phyloP scores from a whole-genome alignment of 2,113 vertebrate species.

The Tiliqua scincoides region DNA sequence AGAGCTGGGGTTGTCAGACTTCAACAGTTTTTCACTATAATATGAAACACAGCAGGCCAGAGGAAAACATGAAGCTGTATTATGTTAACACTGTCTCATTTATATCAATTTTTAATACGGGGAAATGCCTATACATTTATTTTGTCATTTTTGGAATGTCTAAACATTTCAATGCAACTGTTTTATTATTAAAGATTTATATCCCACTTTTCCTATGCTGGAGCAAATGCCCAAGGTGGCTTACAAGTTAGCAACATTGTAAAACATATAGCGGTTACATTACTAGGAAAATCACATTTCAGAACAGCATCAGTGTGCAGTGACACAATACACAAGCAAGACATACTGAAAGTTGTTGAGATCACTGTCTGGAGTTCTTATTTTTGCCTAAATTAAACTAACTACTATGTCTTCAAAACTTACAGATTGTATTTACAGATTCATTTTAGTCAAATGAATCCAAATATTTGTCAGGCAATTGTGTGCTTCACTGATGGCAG shows the following conservation, averaged over 20 bases:
- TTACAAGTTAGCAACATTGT: not conserved
- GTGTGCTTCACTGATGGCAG: not conserved
- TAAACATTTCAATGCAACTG: not conserved
- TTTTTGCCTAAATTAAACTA: not conserved
- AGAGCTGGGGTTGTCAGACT: conserved; percentile 65
- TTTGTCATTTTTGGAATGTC: not conserved
- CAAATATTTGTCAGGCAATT: not conserved
- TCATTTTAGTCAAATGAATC: not conserved
- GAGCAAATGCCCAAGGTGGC: conserved; percentile 7
- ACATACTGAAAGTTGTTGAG: not conserved
- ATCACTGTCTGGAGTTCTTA: not conserved
- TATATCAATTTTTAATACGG: not conserved
- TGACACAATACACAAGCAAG: not conserved
- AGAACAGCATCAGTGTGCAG: not conserved
- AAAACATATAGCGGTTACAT: not conserved
- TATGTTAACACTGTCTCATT: not conserved
- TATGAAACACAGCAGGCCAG: conserved; percentile 50
- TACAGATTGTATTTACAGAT: not conserved
- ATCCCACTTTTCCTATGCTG: no score
- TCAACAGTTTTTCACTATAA: conserved; percentile 63
- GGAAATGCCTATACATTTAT: not conserved
- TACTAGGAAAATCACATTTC: conserved; percentile 3
- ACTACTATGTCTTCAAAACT: not conserved
- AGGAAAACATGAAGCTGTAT: not conserved
- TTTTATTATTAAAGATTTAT: no score